Evolutionary conservation across 2,113 vertebrate genomes (phyloP), one percentile per base, ranked within the genome.

Genomic region (Sula dactylatra): DNA sequence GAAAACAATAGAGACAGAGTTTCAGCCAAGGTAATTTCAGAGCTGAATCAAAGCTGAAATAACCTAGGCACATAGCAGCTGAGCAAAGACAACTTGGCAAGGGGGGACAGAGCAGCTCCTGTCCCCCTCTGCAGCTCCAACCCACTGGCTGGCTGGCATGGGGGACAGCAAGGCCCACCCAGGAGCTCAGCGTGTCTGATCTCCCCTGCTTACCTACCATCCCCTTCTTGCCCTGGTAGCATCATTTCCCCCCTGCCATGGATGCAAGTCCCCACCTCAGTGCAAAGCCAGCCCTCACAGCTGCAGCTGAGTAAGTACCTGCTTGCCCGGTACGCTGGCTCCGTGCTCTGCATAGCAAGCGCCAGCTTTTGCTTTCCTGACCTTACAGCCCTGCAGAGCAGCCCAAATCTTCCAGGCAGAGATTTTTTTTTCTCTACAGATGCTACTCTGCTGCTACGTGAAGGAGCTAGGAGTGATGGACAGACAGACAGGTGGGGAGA

Each of bases 1-100:
- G 89, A 86, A 94, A 96, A 94, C 93, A 96, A 93, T 49, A 81
- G 82, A 95, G 89, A 86, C 91, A 36, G 87, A 93, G 52, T 67
- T 94, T 88, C 90, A 94, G 86, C 84, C 91, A 95, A 94, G 74
- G 82, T 89, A 90, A 84, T 95, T 95, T 93, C 14, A 2, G 77
- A 87, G 82, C 85, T 76, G 87, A 79, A 93, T 79, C 86, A 86
- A 93, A 90, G 89, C 90, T 76, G 47, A 96, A 93, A 93, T 58
- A 85, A 86, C 64, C 76, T 61, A 69, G 79, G 85, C 64, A 59
- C 47, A 69, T 42, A 93, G 82, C 87, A 90, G 89, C 91, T 80
- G 64, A 82, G 84, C 81, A 74, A 72, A 69, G 82, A 18, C 64
- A 71, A 45, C 42, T 40, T 11, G 4, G 69, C 0, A 16, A 86